Percentiles rank a stretch among this genome's conserved stretches.
These are phyloP conservation scores for Mus spretus DNA, from an alignment of 2,797 vertebrate species.

Conservation along the genomic window DNA sequence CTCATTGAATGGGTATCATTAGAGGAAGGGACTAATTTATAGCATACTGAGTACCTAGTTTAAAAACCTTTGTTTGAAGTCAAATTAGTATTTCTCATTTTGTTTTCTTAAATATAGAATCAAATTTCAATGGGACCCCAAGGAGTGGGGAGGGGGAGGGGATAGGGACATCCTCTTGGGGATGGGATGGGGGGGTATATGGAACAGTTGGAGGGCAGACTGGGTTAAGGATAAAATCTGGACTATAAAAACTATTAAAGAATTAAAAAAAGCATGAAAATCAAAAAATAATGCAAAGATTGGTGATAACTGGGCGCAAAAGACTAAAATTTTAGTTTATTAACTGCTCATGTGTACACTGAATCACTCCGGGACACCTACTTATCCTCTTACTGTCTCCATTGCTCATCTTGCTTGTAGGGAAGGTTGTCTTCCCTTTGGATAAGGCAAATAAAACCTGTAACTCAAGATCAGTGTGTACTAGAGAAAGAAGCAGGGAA, in stretches of 20 bases:
- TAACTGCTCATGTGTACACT: not conserved
- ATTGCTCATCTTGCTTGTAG: not conserved
- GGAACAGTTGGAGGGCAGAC: too few relatives aligned
- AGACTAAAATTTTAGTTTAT: not conserved
- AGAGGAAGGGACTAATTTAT: not conserved
- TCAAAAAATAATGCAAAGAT: not conserved
- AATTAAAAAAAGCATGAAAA: too few relatives aligned
- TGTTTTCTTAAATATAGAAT: slow-evolving; percentile 24
- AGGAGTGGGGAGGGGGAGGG: too few relatives aligned
- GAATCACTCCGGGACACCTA: not conserved
- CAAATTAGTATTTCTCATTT: slow-evolving; percentile 51
- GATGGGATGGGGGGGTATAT: too few relatives aligned
- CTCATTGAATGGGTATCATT: not conserved
- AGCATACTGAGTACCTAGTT: not conserved
- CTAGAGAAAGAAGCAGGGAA: not conserved
- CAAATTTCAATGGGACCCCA: not conserved
- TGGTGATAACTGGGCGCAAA: not conserved
- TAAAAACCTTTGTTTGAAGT: slow-evolving; percentile 17
- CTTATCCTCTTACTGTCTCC: not conserved
- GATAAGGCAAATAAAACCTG: not conserved
- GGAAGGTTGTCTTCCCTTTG: not conserved
- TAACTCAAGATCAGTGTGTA: not conserved
- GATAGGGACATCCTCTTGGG: too few relatives aligned
- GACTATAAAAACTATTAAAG: too few relatives aligned
- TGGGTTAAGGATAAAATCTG: too few relatives aligned